phyloP scores from a whole-genome alignment of 1,140 invertebrate species.

The Saccostrea glomerata region DNA sequence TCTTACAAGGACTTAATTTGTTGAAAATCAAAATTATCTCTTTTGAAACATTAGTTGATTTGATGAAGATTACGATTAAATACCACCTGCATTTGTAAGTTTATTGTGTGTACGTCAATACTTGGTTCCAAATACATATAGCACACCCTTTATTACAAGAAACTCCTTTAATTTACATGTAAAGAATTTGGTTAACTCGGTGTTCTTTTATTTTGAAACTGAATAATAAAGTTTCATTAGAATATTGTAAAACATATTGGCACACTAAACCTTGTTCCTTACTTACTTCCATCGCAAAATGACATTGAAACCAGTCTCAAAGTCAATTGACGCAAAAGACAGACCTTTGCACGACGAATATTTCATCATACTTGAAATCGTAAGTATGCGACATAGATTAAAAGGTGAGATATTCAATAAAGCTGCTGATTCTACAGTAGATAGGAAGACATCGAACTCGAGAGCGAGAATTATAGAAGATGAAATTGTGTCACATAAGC shows the following conservation, averaged over 20 bases:
- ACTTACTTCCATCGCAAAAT: neutral
- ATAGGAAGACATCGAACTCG: neutral
- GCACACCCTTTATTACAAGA: no score
- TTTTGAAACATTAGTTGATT: neutral
- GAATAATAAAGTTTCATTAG: neutral
- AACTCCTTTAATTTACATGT: no score
- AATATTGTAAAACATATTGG: neutral
- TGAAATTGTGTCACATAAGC: neutral
- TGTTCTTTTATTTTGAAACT: neutral
- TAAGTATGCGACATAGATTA: neutral
- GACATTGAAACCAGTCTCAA: neutral
- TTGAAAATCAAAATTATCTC: conserved; percentile 2
- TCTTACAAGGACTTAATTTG: neutral
- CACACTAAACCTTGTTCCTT: neutral
- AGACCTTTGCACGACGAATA: neutral
- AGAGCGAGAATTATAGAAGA: neutral
- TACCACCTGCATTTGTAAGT: neutral
- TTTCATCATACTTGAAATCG: neutral
- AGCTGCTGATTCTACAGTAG: neutral
- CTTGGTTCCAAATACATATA: no score
- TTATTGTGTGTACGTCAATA: neutral
- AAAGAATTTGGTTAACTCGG: no score
- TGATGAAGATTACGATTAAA: neutral
- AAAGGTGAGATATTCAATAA: neutral
- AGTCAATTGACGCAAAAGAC: conserved; percentile 10